Evolutionary conservation across 2,888 invertebrate species (phyloP), one percentile per base, ranked within the genome.

Genomic region (Heliconius hortense): DNA sequence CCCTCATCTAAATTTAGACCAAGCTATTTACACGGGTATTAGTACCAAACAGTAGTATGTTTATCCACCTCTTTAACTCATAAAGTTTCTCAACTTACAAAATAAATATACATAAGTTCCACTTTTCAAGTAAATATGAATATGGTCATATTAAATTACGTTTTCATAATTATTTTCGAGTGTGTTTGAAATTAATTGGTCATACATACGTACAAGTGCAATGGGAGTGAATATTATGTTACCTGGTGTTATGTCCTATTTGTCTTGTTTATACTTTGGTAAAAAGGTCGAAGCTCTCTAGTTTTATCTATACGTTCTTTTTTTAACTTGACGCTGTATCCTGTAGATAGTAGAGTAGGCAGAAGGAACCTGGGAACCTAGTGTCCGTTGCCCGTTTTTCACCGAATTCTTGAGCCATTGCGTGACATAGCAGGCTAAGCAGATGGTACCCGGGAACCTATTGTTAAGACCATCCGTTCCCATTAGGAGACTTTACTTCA

Each of bases 61-160:
- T 78, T 79, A 77, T 74, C 73, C 62, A 76, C 77, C 63, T 72
- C 79, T 74, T 78, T 69, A 77, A 69, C 74, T 76, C 78, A 76
- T 71, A 80, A 77, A 74, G 79, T 73, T 69, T 75, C 79, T 79
- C 78, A 66, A 72, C 76, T 79, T 79, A 78, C 79, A 60, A 21
- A 53, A 43, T 76, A 80, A 79, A 80, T 75, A 79, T 62, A 66
- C 62, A 62, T 43, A 53, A 76, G 74, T 68, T 76, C 79, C 79
- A 77, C 77, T 76, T 79, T 79, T 73, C 73, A 77, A 62, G 74
- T 73, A 79, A 79, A 79, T 74, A 66, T 66, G 39, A 13, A 24
- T 66, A 78, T 75, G 60, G 70, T 68, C 60, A 67, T 79, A 79
- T 79, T 79, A 72, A 77, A 77, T 79, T 79, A 70, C 76, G 56